Base-by-base conservation (phyloP, 2,888 invertebrate genomes). In the Pseudoips prasinana region DNA sequence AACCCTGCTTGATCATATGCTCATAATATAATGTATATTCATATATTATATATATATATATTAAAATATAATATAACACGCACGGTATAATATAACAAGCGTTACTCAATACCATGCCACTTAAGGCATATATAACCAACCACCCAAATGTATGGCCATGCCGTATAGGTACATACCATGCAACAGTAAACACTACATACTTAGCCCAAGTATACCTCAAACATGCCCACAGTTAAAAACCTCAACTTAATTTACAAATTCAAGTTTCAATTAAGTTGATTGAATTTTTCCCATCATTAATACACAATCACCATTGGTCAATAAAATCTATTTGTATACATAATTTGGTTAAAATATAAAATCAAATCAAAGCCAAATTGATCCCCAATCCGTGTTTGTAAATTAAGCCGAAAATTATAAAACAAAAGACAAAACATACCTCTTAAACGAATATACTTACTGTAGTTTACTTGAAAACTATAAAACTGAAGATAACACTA, bases 171-270 rank as follows among this genome's bases (percentile, higher is more conserved):
- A 8, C 41, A 22, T 22, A 23, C 7, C 53, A 50, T 58, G 55
- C 55, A 43, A 43, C 36, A 49, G 22, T 27, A 18, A 14, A 14
- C 34, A 38, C 35, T 37, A 45, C 33, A 10, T 22, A 33, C 25
- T 10, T 22, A 25, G 8, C 22, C 49, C 29, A 27, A 22, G 10
- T 17, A 41, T 20, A 14, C 28, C 11, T 11, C 30, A 26, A 25
- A 29, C 29, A 25, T 20, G 29, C 37, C 14, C 14, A 14, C 14
- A 1, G 7, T 10, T 1, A 8, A 35, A 25, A 25, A 30, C 17
- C 18, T 30, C 39, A 49, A 39, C 50, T 42, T 39, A 45, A 49
- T 52, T 48, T 39, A 45, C 51, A 45, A 45, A 31, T 3, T 14
- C 5, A n/a, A n/a, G n/a, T n/a, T n/a, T n/a, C n/a, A n/a, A n/a